Conservation (phyloP, 2,888 invertebrate genomes). For the Epinotia bilunana region DNA sequence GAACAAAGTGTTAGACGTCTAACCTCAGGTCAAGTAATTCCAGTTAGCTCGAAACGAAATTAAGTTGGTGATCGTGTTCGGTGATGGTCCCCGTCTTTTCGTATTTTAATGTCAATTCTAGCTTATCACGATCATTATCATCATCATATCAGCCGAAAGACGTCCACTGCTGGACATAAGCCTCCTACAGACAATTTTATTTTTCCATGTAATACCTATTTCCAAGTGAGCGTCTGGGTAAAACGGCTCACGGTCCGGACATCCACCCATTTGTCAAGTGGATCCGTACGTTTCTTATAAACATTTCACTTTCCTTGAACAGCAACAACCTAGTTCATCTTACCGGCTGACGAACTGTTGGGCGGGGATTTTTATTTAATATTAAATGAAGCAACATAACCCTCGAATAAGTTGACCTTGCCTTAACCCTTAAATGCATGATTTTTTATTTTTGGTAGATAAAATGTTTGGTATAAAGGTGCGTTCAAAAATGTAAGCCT, state of each 20-base stretch:
- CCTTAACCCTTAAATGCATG: background rate
- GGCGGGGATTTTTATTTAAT: slow-evolving; percentile 27
- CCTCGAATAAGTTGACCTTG: background rate
- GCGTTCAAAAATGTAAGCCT: too few species aligned
- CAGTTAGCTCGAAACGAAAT: too few species aligned
- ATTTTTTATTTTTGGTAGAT: too few species aligned
- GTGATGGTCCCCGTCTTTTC: too few species aligned
- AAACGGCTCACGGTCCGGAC: slow-evolving; percentile 15
- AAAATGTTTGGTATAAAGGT: too few species aligned
- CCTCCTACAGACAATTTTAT: slow-evolving; percentile 7
- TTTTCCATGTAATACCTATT: slow-evolving; percentile 23
- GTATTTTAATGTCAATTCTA: too few species aligned
- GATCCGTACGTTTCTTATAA: slow-evolving; percentile 38
- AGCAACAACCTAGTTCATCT: slow-evolving; percentile 27
- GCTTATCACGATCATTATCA: too few species aligned
- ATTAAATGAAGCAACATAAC: slow-evolving; percentile 18
- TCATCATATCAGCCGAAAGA: too few species aligned
- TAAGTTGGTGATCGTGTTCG: too few species aligned
- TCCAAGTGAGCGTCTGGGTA: slow-evolving; percentile 18
- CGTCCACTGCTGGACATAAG: too few species aligned
- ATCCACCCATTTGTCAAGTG: slow-evolving; percentile 38
- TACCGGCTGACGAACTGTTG: slow-evolving; percentile 13
- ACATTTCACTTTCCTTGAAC: slow-evolving; percentile 41
- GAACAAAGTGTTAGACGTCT: too few species aligned
- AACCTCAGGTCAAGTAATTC: too few species aligned